Conservation (phyloP, 1,140 invertebrate genomes). For the Brachionus paranguensis region DNA sequence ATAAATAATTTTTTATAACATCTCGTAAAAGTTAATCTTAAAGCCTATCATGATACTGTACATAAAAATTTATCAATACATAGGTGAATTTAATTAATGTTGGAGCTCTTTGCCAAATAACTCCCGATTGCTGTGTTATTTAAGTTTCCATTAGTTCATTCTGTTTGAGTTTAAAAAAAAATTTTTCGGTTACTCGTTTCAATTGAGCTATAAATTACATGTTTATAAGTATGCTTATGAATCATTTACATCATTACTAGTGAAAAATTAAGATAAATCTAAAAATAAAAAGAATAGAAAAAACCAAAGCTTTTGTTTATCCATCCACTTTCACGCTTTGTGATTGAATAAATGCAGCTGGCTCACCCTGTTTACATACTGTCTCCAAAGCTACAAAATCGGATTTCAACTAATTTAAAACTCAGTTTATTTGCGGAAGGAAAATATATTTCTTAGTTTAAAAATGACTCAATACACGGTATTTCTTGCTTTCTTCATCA, state of each 20-base stretch:
- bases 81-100: conserved; percentile 4
- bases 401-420: neutral
- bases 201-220: conserved; percentile 18
- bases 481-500: neutral
- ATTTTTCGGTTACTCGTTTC: neutral
- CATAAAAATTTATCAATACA: conserved; percentile 9
- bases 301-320: neutral
- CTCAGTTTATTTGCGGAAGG: neutral
- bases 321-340: neutral
- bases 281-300: neutral
- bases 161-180: neutral
- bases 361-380: neutral
- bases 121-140: neutral
- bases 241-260: neutral
- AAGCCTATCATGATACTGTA: neutral
- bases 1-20: conserved; percentile 7
- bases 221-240: neutral
- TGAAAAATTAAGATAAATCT: conserved; percentile 3
- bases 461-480: neutral
- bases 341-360: neutral
- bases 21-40: neutral
- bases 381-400: neutral
- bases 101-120: neutral
- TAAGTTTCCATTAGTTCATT: neutral
- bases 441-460: neutral